Conservation (phyloP, 2,888 invertebrate genomes). For the Colletes collaris region DNA sequence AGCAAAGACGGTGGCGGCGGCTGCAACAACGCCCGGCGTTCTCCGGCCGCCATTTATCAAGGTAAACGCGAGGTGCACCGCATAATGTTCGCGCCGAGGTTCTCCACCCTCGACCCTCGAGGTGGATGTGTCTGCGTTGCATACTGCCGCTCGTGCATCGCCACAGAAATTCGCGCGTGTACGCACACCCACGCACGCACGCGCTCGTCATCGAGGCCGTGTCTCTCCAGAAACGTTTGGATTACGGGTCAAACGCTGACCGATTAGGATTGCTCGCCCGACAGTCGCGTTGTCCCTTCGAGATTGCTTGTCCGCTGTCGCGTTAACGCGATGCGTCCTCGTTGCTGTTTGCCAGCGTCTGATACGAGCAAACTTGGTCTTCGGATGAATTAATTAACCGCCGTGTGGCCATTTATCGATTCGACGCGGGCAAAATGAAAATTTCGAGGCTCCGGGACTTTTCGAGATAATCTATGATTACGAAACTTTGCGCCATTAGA, state of each 20-base stretch:
- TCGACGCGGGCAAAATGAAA: background rate
- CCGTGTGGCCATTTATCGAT: background rate
- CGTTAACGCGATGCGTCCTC: background rate
- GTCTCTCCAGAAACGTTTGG: slow-evolving; percentile 12
- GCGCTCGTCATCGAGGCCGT: background rate
- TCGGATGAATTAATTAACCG: slow-evolving; percentile 1
- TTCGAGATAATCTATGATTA: slow-evolving; percentile 18
- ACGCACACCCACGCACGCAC: slow-evolving; percentile 2
- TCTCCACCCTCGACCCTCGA: slow-evolving; percentile 53
- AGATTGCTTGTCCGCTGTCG: slow-evolving; percentile 15
- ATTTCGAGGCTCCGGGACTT: background rate
- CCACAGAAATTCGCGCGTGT: slow-evolving; percentile 32
- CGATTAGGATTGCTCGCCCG: slow-evolving; percentile 30
- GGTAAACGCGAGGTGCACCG: slow-evolving; percentile 65
- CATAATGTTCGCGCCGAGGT: slow-evolving; percentile 66
- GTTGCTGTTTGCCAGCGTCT: background rate
- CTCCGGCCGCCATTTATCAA: slow-evolving; percentile 66
- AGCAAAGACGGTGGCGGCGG: slow-evolving; percentile 32
- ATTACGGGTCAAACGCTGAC: slow-evolving; percentile 39
- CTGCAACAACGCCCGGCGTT: slow-evolving; percentile 45
- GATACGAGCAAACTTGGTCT: background rate
- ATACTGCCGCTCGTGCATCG: slow-evolving; percentile 18
- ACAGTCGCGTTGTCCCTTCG: slow-evolving; percentile 18
- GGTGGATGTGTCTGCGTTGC: slow-evolving; percentile 44
- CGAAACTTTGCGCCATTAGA: slow-evolving; percentile 9